Evolutionary conservation across 2,797 vertebrate genomes (phyloP).

Genomic region (Sebastes itinus): DNA sequence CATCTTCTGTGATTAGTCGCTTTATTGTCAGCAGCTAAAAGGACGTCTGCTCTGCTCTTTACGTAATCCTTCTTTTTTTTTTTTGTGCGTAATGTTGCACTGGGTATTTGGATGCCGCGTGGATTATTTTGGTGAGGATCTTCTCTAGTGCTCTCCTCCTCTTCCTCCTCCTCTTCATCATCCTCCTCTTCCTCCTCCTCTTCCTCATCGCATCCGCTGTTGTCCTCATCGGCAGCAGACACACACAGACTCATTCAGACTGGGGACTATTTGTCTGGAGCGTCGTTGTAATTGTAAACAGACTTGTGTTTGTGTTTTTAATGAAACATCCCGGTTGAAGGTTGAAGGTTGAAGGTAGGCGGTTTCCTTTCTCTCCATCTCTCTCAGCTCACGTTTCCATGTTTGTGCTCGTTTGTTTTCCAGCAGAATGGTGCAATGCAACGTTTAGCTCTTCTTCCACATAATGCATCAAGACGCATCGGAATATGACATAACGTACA

Average conservation of each 20-base stretch:
- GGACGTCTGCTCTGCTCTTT: constrained; percentile 59
- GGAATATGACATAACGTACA: constrained; percentile 1
- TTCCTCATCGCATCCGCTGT: constrained; percentile 42
- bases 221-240: constrained; percentile 41
- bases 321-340: constrained; percentile 59
- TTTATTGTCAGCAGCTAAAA: neutral
- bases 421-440: constrained; percentile 80
- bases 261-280: constrained; percentile 31
- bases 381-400: constrained; percentile 51
- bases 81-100: constrained; percentile 59
- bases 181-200: constrained; percentile 1
- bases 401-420: constrained; percentile 52
- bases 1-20: neutral
- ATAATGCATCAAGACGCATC: constrained; percentile 18
- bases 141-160: constrained; percentile 38
- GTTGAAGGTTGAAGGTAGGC: constrained; percentile 67
- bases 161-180: constrained; percentile 48
- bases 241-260: constrained; percentile 31
- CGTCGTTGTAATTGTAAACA: constrained; percentile 52
- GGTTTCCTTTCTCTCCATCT: constrained; percentile 27
- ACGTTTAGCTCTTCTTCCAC: constrained; percentile 47
- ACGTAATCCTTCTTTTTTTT: constrained; percentile 56
- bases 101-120: constrained; percentile 54
- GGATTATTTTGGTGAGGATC: constrained; percentile 57
- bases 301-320: constrained; percentile 44